phyloP scores from a whole-genome alignment of 2,797 vertebrate species.

The Pelobates cultripes region DNA sequence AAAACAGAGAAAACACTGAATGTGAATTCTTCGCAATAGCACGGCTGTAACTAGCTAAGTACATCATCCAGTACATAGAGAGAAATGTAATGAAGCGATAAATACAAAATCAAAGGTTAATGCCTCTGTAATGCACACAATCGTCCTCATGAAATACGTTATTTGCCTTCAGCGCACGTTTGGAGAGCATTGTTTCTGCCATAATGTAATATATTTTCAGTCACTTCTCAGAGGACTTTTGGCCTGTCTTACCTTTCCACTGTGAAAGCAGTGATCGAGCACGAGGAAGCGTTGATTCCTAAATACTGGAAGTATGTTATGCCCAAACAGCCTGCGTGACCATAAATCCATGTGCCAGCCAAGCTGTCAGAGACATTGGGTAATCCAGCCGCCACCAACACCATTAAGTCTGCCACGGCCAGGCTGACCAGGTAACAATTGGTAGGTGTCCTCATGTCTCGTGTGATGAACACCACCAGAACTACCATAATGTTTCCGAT shows the following conservation, averaged over 20 bases:
- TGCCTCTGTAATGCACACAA: too few relatives aligned
- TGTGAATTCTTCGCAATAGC: too few relatives aligned
- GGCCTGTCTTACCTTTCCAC: constrained; percentile 75
- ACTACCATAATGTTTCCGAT: constrained; percentile 84
- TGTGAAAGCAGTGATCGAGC: constrained; percentile 82
- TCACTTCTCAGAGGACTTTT: too few relatives aligned
- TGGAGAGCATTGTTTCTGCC: too few relatives aligned
- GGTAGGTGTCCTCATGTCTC: constrained; percentile 80
- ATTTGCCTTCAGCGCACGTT: too few relatives aligned
- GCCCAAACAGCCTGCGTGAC: constrained; percentile 74
- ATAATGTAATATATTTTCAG: too few relatives aligned
- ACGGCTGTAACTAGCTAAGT: too few relatives aligned
- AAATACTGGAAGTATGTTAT: constrained; percentile 86
- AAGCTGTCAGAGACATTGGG: constrained; percentile 80
- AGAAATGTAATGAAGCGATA: too few relatives aligned
- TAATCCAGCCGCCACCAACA: constrained; percentile 79
- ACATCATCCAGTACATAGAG: too few relatives aligned
- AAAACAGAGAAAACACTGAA: too few relatives aligned
- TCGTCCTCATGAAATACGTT: too few relatives aligned
- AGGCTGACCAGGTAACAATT: constrained; percentile 84
- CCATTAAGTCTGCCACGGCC: constrained; percentile 79
- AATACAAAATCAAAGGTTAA: too few relatives aligned
- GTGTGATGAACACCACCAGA: constrained; percentile 77
- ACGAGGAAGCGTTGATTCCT: constrained; percentile 84
- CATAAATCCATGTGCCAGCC: constrained; percentile 78